Conservation (phyloP, 2,888 invertebrate species). For the Quadroppia sp. region DNA sequence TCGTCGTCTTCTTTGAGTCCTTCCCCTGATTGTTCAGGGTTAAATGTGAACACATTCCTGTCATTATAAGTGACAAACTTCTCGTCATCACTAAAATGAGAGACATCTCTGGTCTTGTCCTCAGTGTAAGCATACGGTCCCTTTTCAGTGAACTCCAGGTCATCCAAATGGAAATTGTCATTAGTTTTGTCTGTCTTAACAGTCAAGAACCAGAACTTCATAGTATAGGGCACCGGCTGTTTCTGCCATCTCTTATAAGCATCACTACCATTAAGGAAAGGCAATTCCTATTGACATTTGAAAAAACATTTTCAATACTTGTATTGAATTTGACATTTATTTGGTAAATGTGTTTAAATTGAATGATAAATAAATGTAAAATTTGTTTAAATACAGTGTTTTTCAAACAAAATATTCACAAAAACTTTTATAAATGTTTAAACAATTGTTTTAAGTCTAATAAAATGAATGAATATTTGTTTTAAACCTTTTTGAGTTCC, state of each 20-base stretch:
- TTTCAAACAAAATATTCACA: too few relatives aligned
- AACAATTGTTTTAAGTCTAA: too few relatives aligned
- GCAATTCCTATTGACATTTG: conserved; percentile 23
- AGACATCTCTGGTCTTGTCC: conserved; percentile 5
- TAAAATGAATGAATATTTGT: too few relatives aligned
- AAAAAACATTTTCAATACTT: not conserved
- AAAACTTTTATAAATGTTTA: too few relatives aligned
- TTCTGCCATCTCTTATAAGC: conserved; percentile 22
- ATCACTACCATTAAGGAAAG: not conserved
- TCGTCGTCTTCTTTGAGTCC: not conserved
- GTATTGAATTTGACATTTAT: not conserved
- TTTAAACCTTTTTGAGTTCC: conserved; percentile 23
- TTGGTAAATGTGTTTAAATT: too few relatives aligned
- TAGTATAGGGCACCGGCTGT: conserved; percentile 14
- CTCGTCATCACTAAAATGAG: not conserved
- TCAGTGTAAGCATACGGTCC: conserved; percentile 39
- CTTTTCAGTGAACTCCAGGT: conserved; percentile 16
- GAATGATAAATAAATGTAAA: too few relatives aligned
- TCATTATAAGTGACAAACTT: conserved; percentile 13
- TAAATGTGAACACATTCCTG: not conserved
- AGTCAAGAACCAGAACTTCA: conserved; percentile 27
- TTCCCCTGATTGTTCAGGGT: not conserved
- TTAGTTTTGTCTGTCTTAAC: conserved; percentile 15
- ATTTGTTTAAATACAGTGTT: too few relatives aligned
- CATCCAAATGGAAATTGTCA: not conserved